Evolutionary conservation across 2,888 invertebrate species (phyloP).

Genomic region (Pycnomerus fuliginosus): DNA sequence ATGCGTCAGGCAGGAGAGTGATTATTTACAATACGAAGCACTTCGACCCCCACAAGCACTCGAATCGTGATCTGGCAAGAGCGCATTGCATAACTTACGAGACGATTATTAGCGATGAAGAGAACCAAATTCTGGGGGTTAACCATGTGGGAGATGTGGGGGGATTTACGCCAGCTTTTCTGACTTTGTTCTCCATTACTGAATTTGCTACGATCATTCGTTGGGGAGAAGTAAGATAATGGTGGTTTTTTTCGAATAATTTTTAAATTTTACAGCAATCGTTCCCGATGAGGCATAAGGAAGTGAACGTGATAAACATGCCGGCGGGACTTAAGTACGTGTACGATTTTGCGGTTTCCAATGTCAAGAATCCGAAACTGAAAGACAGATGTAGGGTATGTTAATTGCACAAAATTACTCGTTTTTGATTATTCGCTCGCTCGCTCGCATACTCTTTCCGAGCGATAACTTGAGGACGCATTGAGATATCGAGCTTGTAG

Average conservation of each 20-base stretch:
- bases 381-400: constrained; percentile 64
- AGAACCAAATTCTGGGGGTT: constrained; percentile 74
- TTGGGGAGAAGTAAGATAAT: constrained; percentile 67
- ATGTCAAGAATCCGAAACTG: constrained; percentile 68
- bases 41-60: constrained; percentile 62
- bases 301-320: constrained; percentile 70
- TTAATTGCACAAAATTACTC: constrained; percentile 15
- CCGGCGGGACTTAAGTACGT: constrained; percentile 73
- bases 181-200: constrained; percentile 71
- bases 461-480: too few relatives aligned
- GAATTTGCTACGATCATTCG: constrained; percentile 70
- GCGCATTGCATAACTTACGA: constrained; percentile 73
- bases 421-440: too few relatives aligned
- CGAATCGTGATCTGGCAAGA: constrained; percentile 69
- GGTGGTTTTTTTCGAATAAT: constrained; percentile 4
- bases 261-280: constrained; percentile 64
- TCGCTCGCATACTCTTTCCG: too few relatives aligned
- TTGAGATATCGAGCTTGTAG: too few relatives aligned
- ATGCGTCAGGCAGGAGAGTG: constrained; percentile 71
- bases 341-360: constrained; percentile 69
- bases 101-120: constrained; percentile 71
- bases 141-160: constrained; percentile 70
- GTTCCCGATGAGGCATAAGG: constrained; percentile 76
- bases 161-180: constrained; percentile 62
- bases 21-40: constrained; percentile 55